Percentiles rank a stretch among this genome's conserved stretches.
Conservation (phyloP, 1,140 invertebrate genomes). For the Drosophila murphyi region DNA sequence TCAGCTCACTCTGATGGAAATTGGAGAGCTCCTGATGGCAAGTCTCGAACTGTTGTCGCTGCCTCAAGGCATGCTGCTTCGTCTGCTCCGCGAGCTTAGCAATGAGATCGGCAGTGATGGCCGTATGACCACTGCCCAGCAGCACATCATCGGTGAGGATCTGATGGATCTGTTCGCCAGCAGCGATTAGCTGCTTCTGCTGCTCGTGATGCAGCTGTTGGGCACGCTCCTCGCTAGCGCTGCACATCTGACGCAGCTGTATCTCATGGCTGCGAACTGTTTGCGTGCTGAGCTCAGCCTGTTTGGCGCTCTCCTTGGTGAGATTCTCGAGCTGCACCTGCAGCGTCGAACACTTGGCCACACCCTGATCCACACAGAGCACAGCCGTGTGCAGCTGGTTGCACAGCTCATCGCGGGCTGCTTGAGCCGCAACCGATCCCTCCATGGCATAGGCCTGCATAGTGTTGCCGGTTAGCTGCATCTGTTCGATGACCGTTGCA, state of each 20-base stretch:
- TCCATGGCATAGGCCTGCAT: constrained; percentile 42
- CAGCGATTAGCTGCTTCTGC: constrained; percentile 15
- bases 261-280: constrained; percentile 22
- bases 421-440: constrained; percentile 19
- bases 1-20: constrained; percentile 85
- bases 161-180: constrained; percentile 27
- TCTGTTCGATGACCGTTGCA: constrained; percentile 20
- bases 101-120: constrained; percentile 31
- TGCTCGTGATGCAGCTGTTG: constrained; percentile 34
- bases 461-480: constrained; percentile 32
- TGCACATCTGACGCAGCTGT: constrained; percentile 24
- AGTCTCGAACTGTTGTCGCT: constrained; percentile 58
- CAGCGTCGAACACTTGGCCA: constrained; percentile 61
- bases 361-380: constrained; percentile 52
- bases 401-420: constrained; percentile 46
- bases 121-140: constrained; percentile 34
- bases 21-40: constrained; percentile 57
- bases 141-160: constrained; percentile 41
- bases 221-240: constrained; percentile 24
- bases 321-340: constrained; percentile 64
- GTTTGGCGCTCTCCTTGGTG: constrained; percentile 31
- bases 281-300: constrained; percentile 47
- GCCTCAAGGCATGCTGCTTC: constrained; percentile 49
- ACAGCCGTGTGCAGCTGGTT: constrained; percentile 47
- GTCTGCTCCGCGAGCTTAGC: constrained; percentile 39